Base-by-base conservation (phyloP, 2,113 vertebrate genomes). In the Aptenodytes patagonicus region DNA sequence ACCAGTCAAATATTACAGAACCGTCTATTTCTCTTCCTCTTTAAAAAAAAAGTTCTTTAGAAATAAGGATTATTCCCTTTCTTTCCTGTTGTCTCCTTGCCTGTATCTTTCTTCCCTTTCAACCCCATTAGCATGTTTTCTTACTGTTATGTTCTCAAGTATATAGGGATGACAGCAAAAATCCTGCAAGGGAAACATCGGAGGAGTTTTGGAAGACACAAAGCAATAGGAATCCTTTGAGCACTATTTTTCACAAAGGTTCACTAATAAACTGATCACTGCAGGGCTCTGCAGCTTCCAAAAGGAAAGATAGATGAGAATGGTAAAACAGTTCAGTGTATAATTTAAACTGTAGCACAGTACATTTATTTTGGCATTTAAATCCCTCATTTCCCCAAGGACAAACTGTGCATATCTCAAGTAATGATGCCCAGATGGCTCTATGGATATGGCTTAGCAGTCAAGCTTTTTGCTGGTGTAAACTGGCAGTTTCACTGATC, bases 341-440 rank as follows among this genome's bases (percentile, higher is more conserved):
- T 69, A 61, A 89, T 87, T 91, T 65, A 89, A 95, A 91, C 44
- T 58, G 81, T 51, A 87, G 36, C 57, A 91, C 3, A 51, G 83
- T 87, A 91, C 80, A 70, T 94, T 95, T 95, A 72, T 93, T 96
- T 94, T 65, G 57, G 57, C 91, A 89, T 81, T 95, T 84, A 95
- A 92, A 95, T 92, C 65, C 58, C 69, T 91, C 65, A 82, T 95
- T 96, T 94, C 89, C 81, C 92, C 57, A 75, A 72, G 91, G 92
- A 92, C 90, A 84, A 94, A 89, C 49, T 58, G 60, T 89, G 86
- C 72, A 29, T 31, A n/a, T 96, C 77, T 93, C 73, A 61, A 89
- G 89, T 93, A 95, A 97, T 36, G 80, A 79, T 76, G 77, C 69
- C 91, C 95, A 96, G 92, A 95, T 95, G 82, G 83, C 54, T 94